Evolutionary conservation across 2,797 vertebrate species (phyloP).

Genomic region (Poecilia wingei): DNA sequence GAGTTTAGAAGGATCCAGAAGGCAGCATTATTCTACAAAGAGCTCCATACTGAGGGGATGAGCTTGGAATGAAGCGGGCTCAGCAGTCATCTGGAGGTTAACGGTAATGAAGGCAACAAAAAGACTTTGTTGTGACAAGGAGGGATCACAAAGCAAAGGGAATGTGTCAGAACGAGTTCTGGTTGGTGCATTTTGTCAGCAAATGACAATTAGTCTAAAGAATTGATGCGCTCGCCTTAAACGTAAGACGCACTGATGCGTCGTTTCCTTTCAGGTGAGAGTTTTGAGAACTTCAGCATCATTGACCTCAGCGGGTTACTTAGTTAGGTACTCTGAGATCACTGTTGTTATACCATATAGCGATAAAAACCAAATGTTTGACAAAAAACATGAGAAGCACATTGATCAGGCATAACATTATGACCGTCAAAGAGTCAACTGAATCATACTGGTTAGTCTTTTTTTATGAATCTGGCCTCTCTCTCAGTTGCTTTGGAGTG

Average conservation of each 20-base stretch:
- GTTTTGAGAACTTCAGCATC: not conserved
- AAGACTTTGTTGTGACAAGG: slow-evolving; percentile 17
- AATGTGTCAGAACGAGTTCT: not conserved
- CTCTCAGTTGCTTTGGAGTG: not conserved
- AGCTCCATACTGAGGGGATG: slow-evolving; percentile 46
- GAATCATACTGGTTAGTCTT: not conserved
- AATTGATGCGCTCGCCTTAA: not conserved
- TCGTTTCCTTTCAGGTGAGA: slow-evolving; percentile 6
- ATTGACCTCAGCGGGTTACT: not conserved
- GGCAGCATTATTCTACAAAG: slow-evolving; percentile 20
- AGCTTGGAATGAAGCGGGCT: slow-evolving; percentile 36
- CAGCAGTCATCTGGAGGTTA: slow-evolving; percentile 37
- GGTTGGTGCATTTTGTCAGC: not conserved
- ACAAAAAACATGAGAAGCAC: not conserved
- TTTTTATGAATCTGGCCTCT: not conserved
- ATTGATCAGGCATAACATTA: not conserved
- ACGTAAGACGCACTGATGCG: not conserved
- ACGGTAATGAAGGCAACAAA: not conserved
- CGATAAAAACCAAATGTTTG: not conserved
- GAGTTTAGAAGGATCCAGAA: slow-evolving; percentile 11
- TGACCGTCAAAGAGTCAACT: not conserved
- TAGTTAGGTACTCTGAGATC: not conserved
- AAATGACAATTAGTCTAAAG: not conserved
- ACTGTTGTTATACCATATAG: not conserved
- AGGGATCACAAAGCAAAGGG: not conserved